These are phyloP conservation scores for Hyalella azteca DNA, from an alignment of 2,888 invertebrate genomes.

Conservation along the genomic window DNA sequence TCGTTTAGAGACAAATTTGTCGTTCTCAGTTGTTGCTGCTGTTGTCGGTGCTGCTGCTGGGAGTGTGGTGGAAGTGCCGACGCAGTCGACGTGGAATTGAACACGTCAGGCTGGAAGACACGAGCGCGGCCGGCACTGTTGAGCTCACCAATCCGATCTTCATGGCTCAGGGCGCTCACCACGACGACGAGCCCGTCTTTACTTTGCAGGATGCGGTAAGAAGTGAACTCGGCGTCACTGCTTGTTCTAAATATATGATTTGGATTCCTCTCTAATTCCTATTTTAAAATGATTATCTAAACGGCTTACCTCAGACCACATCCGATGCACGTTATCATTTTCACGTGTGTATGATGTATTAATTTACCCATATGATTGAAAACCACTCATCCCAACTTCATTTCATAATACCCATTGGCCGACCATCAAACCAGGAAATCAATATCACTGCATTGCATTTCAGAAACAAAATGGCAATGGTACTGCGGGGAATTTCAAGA, in stretches of 20 bases:
- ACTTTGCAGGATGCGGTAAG: slow-evolving; percentile 70
- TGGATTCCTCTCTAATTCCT: too few species aligned
- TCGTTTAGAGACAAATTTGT: too few species aligned
- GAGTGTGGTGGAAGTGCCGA: slow-evolving; percentile 61
- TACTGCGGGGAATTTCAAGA: slow-evolving; percentile 73
- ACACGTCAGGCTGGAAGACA: slow-evolving; percentile 81
- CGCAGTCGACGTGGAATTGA: slow-evolving; percentile 81
- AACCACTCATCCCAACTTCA: too few species aligned
- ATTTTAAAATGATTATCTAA: too few species aligned
- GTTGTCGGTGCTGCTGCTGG: slow-evolving; percentile 58
- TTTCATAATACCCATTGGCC: too few species aligned
- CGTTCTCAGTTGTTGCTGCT: slow-evolving; percentile 52
- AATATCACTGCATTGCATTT: too few species aligned
- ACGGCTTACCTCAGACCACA: too few species aligned
- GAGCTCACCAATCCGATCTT: slow-evolving; percentile 88
- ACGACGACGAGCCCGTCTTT: slow-evolving; percentile 67
- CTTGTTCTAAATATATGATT: too few species aligned
- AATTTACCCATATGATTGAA: too few species aligned
- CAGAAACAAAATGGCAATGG: slow-evolving; percentile 1
- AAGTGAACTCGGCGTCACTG: background rate
- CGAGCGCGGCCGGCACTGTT: slow-evolving; percentile 67
- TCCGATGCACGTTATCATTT: too few species aligned
- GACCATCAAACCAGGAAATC: too few species aligned
- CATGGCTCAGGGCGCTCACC: slow-evolving; percentile 66
- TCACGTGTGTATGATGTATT: too few species aligned